Evolutionary conservation across 1,140 invertebrate species (phyloP), one percentile per base, ranked within the genome.

Genomic region (Rhyzopertha dominica): DNA sequence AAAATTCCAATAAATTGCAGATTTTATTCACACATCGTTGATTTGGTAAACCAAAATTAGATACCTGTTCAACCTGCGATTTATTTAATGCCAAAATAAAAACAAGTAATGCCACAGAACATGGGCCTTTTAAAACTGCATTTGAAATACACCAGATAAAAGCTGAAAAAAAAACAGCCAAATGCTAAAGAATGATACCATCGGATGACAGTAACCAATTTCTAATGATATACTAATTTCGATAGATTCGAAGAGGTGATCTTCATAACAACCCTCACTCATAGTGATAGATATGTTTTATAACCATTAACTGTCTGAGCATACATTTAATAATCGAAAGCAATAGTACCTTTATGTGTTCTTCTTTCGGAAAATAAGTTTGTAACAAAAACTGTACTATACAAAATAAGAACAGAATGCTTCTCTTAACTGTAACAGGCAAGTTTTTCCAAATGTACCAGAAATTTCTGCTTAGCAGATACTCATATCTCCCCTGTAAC

Each of bases 201-300:
- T 18, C 32, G 4, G 2, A 2, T n/a, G n/a, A 16, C 19, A 10
- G 2, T 18, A 35, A 12, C 2, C 3, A 35, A 2, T n/a, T 12
- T 13, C 3, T 38, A 38, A 22, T 38, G 18, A 38, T 3, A 5
- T 4, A 38, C 20, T 2, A 14, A 25, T 40, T 25, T 26, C 37
- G 16, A 25, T 40, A 7, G 37, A 40, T 26, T 25, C 29, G 22
- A 8, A 26, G 24, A 25, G 22, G 37, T 40, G 4, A 4, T 12
- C 22, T 40, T 40, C 29, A 26, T 40, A 25, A 23, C 37, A 7
- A 40, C 23, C 2, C 37, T 25, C 7, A 40, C 37, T 26, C 37
- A 40, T 25, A 25, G 22, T 14, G 24, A 40, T n/a, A 40, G 24
- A 40, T n/a, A 40, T 40, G 23, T 40, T 40, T 16, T 40, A 40